Conservation (phyloP, 1,140 invertebrate species). For the Drosophila sp. region DNA sequence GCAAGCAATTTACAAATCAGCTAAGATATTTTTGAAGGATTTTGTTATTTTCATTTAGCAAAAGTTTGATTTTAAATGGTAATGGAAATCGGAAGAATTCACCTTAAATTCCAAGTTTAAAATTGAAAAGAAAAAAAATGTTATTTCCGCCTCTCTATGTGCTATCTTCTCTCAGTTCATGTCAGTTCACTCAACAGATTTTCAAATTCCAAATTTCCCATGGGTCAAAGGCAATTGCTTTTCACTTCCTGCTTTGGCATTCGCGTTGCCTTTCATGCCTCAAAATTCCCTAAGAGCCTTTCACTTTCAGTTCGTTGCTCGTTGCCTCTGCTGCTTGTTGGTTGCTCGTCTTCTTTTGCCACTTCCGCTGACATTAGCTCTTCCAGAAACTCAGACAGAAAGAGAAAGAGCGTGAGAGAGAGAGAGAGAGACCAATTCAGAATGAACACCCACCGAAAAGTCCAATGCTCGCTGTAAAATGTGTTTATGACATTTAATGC, state of each 20-base stretch:
- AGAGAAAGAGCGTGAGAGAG: neutral
- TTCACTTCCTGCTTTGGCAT: slow-evolving; percentile 54
- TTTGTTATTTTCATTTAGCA: no score
- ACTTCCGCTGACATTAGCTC: slow-evolving; percentile 49
- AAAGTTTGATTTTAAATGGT: no score
- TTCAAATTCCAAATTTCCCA: slow-evolving; percentile 20
- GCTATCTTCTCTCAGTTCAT: neutral
- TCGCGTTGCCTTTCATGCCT: slow-evolving; percentile 6
- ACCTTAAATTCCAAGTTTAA: no score
- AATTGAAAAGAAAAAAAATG: neutral
- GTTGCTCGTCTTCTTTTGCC: slow-evolving; percentile 25
- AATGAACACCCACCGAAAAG: slow-evolving; percentile 20
- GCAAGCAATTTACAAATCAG: no score
- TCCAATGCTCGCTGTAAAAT: slow-evolving; percentile 45
- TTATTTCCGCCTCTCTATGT: neutral
- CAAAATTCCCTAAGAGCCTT: slow-evolving; percentile 52
- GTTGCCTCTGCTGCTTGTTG: slow-evolving; percentile 20
- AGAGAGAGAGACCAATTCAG: neutral
- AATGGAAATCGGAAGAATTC: no score
- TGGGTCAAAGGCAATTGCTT: slow-evolving; percentile 36
- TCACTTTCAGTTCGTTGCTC: slow-evolving; percentile 63
- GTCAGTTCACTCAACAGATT: slow-evolving; percentile 36
- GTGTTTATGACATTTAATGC: slow-evolving; percentile 49
- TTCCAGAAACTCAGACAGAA: slow-evolving; percentile 1
- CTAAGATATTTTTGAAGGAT: no score